Evolutionary conservation across 2,797 vertebrate genomes (phyloP).

Genomic region (Sitta carolinensis): DNA sequence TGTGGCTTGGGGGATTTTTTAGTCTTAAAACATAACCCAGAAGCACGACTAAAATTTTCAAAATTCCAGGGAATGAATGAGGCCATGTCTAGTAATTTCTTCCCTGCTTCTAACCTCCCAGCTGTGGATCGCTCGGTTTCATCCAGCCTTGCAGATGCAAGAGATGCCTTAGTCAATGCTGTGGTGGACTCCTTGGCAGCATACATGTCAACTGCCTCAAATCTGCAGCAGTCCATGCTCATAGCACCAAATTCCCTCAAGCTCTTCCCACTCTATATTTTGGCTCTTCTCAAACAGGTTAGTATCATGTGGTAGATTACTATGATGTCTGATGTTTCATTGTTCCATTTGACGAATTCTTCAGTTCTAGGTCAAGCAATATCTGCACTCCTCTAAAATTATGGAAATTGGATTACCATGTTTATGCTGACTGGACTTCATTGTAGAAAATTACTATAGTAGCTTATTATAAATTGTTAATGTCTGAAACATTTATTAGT

Average conservation of each 20-base stretch:
- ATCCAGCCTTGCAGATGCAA: slow-evolving; percentile 91
- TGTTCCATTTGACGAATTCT: not conserved
- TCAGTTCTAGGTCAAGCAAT: not conserved
- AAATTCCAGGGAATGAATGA: not conserved
- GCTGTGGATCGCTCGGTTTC: slow-evolving; percentile 93
- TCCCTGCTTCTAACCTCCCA: slow-evolving; percentile 19
- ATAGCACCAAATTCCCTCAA: slow-evolving; percentile 86
- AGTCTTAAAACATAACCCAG: not conserved
- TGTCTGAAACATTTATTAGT: not conserved
- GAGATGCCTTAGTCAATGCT: slow-evolving; percentile 93
- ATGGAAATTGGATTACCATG: not conserved
- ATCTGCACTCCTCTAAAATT: not conserved
- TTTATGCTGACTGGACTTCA: not conserved
- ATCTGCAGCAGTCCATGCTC: slow-evolving; percentile 85
- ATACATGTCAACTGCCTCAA: slow-evolving; percentile 86
- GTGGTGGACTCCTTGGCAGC: slow-evolving; percentile 88
- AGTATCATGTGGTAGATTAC: not conserved
- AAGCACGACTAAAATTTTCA: not conserved
- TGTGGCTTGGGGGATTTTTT: not conserved
- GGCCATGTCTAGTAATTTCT: not conserved
- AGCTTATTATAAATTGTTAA: not conserved
- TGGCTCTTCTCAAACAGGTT: slow-evolving; percentile 96
- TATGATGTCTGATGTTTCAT: not conserved
- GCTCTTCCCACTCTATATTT: slow-evolving; percentile 91
- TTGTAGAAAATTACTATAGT: not conserved